Evolutionary conservation across 2,797 vertebrate species (phyloP), one percentile per base, ranked within the genome.

Genomic region (Perodicticus potto): DNA sequence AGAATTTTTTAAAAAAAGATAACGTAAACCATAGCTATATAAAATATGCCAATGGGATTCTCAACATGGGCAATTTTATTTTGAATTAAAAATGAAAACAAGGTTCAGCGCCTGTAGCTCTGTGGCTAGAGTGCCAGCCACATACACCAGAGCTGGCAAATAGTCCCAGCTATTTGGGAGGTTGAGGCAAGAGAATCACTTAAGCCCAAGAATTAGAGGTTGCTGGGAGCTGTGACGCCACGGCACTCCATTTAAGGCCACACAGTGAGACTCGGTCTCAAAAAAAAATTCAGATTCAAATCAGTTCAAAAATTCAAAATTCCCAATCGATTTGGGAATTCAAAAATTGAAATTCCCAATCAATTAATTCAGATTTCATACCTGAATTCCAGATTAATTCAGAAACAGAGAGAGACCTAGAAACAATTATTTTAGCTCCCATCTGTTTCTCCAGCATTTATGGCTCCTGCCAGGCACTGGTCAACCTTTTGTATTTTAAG

Each of bases 71-170:
- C 12, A 80, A 65, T 86, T 86, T 25, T 94, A 57, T 27, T 67
- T 92, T 86, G 55, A 61, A 89, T 63, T 91, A n/a, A 93, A 94
- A 86, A 84, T 87, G 29, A 67, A 85, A 40, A 72, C 13, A 82
- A 69, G 45, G 45, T 11, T 45, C 45, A 11, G 45, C 8, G 9
- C 45, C 45, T 45, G 45, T 45, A 45, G 45, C 45, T 45, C 45
- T 10, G 45, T 45, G 45, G 10, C 45, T 45, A 45, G 45, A 45
- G 45, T 11, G 45, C 45, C 45, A 45, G 45, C 45, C 45, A 45
- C 45, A 45, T 45, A 45, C 45, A 45, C 45, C 10, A 11, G 45
- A 45, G 45, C 45, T 45, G 45, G 45, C 45, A 45, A 11, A 45
- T 45, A 40, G 40, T 40, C 40, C 40, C 40, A 40, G 40, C 40